These are phyloP conservation scores for Melanotaenia parkinsoni DNA, from an alignment of 2,797 vertebrate species.

Conservation along the genomic window DNA sequence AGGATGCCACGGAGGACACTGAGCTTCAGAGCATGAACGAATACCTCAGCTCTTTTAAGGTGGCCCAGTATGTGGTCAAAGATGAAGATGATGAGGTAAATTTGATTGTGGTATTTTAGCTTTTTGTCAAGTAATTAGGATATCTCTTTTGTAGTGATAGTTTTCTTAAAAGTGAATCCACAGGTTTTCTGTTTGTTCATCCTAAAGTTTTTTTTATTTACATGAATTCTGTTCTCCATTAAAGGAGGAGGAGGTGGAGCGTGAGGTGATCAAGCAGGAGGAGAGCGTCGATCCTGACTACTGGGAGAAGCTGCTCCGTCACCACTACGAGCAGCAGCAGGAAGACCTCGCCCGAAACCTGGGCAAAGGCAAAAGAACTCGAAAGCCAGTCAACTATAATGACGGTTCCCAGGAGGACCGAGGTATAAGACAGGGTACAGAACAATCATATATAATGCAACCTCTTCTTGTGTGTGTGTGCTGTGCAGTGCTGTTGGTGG, in stretches of 20 bases:
- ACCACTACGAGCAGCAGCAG: conserved; percentile 99
- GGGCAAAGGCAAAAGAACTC: conserved; percentile 98
- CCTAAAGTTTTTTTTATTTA: neutral
- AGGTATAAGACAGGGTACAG: conserved; percentile 91
- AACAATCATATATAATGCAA: conserved; percentile 74
- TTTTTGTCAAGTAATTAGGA: neutral
- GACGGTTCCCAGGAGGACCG: conserved; percentile 98
- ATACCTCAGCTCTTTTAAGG: conserved; percentile 98
- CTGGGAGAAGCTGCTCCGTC: conserved; percentile 97
- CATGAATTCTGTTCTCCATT: neutral
- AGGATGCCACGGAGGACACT: conserved; percentile 94
- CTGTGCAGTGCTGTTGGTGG: conserved; percentile 51
- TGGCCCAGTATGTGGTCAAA: conserved; percentile 98
- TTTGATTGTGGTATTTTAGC: neutral
- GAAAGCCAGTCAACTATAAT: conserved; percentile 99
- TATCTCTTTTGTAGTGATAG: neutral
- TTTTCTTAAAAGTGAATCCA: neutral
- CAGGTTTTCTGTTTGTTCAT: neutral
- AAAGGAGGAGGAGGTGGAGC: conserved; percentile 95
- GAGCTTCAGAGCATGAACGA: conserved; percentile 99
- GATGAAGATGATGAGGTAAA: conserved; percentile 94
- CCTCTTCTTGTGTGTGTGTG: conserved; percentile 65
- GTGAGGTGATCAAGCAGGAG: conserved; percentile 98
- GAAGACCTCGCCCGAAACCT: conserved; percentile 97
- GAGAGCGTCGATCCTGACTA: conserved; percentile 98